Evolutionary conservation across 2,797 vertebrate genomes (phyloP), one percentile per base, ranked within the genome.

Genomic region (Setipinna tenuifilis): DNA sequence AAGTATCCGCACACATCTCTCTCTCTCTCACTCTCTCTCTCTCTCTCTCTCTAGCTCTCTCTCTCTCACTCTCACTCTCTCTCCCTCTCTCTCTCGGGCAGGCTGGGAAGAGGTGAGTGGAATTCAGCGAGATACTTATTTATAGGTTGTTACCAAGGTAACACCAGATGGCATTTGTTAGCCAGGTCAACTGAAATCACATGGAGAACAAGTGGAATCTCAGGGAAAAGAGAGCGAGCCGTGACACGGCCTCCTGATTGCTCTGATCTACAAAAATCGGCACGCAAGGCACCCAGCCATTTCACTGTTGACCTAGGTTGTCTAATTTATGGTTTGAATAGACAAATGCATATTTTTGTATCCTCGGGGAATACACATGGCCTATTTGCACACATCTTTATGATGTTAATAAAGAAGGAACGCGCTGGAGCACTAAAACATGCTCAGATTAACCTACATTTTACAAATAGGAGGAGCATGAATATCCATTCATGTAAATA

Each of bases 171-270:
- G 71, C 71, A 44, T 78, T 78, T 78, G 31, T 78, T 78, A 78
- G 71, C 71, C 16, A 78, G 71, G 71, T 78, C 71, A 78, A 78
- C 71, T 78, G 35, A 78, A 78, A 78, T 78, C 17, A 78, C 31
- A 44, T 17, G 7, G 71, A 78, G 71, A 78, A 78, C 17, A 44
- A 78, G 41, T 7, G 71, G 71, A 78, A 19, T 19, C 35, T 78
- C 17, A 7, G 17, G 16, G 7, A 78, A 78, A 6, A 62, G 61
- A 23, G 21, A 17, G 35, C 31, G 3, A 78, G 35, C 68, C 17
- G 31, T 41, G 68, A 75, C 68, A 41, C 16, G 19, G 31, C 35
- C 19, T 11, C 68, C 31, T 75, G 68, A 75, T 41, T 75, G 68
- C 31, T 78, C 35, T 44, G 7, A 78, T 78, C 71, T 44, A 1